Evolutionary conservation across 37 sponge, comb jelly and placozoan genomes (phyloP).

Genomic region (Agelas oroides): DNA sequence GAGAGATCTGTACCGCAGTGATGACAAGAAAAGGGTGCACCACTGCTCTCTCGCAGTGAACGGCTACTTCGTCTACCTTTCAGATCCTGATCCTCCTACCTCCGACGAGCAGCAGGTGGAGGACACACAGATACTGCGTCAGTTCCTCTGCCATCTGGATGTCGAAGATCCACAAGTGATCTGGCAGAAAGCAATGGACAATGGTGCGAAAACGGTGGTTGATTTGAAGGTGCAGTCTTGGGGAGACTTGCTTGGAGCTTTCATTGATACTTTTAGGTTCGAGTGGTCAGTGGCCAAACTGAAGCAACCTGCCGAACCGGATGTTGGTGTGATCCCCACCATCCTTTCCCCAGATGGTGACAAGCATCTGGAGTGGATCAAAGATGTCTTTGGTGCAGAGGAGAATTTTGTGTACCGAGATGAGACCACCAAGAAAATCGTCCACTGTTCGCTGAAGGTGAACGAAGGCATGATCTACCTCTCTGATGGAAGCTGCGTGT

Average conservation of each 20-base stretch:
- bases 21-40: slow-evolving; percentile 20
- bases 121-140: background rate
- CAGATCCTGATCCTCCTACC: background rate
- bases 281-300: slow-evolving; percentile 34
- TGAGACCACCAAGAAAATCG: slow-evolving; percentile 24
- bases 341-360: slow-evolving; percentile 54
- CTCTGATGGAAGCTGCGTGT: background rate
- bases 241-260: slow-evolving; percentile 57
- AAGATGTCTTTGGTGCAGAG: slow-evolving; percentile 42
- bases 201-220: slow-evolving; percentile 38
- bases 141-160: slow-evolving; percentile 43
- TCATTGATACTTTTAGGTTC: slow-evolving; percentile 39
- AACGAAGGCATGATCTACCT: slow-evolving; percentile 41
- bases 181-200: slow-evolving; percentile 51
- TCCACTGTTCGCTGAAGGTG: slow-evolving; percentile 47
- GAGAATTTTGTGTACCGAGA: slow-evolving; percentile 5
- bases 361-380: slow-evolving; percentile 68
- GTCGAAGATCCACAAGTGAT: slow-evolving; percentile 1
- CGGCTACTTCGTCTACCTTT: slow-evolving; percentile 36
- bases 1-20: slow-evolving; percentile 15
- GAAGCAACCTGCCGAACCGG: too few relatives aligned
- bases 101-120: background rate
- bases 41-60: slow-evolving; percentile 50
- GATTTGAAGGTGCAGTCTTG: slow-evolving; percentile 68
- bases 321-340: slow-evolving; percentile 33